phyloP scores from a whole-genome alignment of 2,113 vertebrate species.

The Turdus rufiventris region DNA sequence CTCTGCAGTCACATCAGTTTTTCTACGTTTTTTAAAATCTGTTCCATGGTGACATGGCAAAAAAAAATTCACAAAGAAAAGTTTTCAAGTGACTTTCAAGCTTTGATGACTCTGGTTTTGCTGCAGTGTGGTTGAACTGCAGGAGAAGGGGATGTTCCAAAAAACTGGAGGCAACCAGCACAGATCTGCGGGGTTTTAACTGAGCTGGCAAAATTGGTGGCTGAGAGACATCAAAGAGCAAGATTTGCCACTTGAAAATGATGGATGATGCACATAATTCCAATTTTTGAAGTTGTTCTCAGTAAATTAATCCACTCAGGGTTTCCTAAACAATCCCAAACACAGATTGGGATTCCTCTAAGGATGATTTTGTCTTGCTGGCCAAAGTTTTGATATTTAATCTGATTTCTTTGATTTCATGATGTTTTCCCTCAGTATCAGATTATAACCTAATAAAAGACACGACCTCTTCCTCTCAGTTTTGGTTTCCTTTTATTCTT shows the following conservation, averaged over 20 bases:
- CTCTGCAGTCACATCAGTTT: neutral
- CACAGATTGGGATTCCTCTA: neutral
- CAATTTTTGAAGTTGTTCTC: neutral
- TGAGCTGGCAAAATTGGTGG: neutral
- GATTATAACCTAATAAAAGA: neutral
- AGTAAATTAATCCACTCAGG: neutral
- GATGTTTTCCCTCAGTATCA: neutral
- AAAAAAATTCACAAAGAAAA: neutral
- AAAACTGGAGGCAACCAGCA: neutral
- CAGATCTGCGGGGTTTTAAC: neutral
- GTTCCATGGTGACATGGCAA: neutral
- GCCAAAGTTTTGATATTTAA: neutral
- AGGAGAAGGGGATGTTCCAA: accelerated
- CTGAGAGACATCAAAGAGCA: neutral
- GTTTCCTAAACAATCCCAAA: neutral
- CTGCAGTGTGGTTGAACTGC: neutral
- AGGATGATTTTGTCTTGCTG: neutral
- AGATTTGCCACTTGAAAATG: neutral
- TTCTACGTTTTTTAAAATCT: neutral
- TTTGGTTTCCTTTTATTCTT: neutral
- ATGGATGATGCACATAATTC: neutral
- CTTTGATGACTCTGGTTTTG: neutral
- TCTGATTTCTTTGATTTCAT: neutral
- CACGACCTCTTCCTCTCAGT: neutral
- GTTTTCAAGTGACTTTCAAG: neutral